Evolutionary conservation across 2,797 vertebrate species (phyloP).

Genomic region (Acipenser oxyrinchus): DNA sequence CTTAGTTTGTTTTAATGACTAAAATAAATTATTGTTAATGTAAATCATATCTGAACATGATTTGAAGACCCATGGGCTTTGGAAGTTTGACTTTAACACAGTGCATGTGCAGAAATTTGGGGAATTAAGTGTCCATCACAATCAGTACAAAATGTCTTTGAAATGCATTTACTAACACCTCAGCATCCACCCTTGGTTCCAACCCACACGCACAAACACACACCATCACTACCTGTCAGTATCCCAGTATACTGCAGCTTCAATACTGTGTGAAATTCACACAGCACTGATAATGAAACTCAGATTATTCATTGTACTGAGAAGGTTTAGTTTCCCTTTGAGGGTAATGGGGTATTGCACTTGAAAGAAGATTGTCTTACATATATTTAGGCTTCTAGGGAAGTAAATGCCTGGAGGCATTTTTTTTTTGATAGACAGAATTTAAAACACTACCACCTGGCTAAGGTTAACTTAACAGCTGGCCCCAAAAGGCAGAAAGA

Average conservation of each 20-base stretch:
- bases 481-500: constrained; percentile 19
- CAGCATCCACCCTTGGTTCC: constrained; percentile 8
- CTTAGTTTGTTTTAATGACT: no score
- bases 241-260: constrained; percentile 24
- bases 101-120: no score
- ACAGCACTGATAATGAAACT: constrained; percentile 27
- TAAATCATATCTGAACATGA: no score
- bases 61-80: no score
- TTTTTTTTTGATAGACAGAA: constrained; percentile 32
- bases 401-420: constrained; percentile 39
- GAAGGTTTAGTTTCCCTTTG: constrained; percentile 43
- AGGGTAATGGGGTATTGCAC: constrained; percentile 42
- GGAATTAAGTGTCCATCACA: background rate
- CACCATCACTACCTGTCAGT: constrained; percentile 17
- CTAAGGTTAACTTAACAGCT: constrained; percentile 27
- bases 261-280: constrained; percentile 19
- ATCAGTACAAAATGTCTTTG: constrained; percentile 1
- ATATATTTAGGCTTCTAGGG: constrained; percentile 38
- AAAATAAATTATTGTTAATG: no score
- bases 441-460: constrained; percentile 33
- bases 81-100: no score
- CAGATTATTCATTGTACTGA: constrained; percentile 42
- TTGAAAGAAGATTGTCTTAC: constrained; percentile 42
- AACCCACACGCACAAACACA: constrained; percentile 14
- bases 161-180: constrained; percentile 5